These are phyloP conservation scores for Helarctos malayanus DNA, from an alignment of 2,797 vertebrate genomes.

Conservation along the genomic window DNA sequence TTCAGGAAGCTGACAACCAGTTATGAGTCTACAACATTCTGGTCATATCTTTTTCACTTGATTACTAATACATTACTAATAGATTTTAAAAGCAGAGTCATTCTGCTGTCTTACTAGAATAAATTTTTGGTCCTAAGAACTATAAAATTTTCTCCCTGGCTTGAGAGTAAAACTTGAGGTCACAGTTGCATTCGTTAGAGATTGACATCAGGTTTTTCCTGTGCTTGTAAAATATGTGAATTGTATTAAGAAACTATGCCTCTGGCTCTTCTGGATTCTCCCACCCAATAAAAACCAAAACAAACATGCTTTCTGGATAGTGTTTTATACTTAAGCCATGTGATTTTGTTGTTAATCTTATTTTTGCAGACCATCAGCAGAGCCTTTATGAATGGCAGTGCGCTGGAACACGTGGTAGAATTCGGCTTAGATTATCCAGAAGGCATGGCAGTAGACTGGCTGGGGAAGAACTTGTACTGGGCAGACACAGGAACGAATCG, in stretches of 20 bases:
- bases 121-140: constrained; percentile 55
- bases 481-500: constrained; percentile 98
- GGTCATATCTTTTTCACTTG: neutral
- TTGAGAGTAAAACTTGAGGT: constrained; percentile 76
- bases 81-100: constrained; percentile 52
- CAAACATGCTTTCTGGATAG: constrained; percentile 61
- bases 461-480: constrained; percentile 99
- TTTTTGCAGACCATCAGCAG: constrained; percentile 96
- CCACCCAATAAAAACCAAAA: neutral
- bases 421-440: constrained; percentile 98
- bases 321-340: constrained; percentile 58
- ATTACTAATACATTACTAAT: constrained; percentile 31
- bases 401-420: constrained; percentile 97
- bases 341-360: constrained; percentile 74
- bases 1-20: neutral
- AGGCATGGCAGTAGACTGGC: constrained; percentile 99
- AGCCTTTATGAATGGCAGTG: constrained; percentile 98
- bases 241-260: constrained; percentile 53
- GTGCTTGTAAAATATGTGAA: neutral
- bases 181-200: constrained; percentile 82
- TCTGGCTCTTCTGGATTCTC: neutral
- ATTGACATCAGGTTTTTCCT: constrained; percentile 74
- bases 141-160: constrained; percentile 72
- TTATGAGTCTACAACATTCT: neutral
- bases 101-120: neutral